Conservation (phyloP, 2,797 vertebrate genomes). For the Acanthurus tractus region DNA sequence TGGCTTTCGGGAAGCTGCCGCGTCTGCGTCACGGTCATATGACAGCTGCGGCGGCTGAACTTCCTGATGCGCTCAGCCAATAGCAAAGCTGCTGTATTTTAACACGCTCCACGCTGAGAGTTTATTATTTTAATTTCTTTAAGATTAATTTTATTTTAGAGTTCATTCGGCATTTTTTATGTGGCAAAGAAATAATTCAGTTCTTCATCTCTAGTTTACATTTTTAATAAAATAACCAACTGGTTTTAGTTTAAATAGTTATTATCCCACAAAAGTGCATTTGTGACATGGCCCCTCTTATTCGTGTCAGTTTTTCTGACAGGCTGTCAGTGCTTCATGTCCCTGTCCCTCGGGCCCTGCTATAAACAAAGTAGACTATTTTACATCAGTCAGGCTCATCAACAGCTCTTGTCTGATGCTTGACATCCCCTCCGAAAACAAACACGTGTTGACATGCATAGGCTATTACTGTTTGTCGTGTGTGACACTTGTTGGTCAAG, state of each 20-base stretch:
- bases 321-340: conserved; percentile 26
- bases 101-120: background rate
- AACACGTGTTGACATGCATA: conserved; percentile 33
- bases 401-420: conserved; percentile 40
- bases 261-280: conserved; percentile 13
- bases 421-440: conserved; percentile 13
- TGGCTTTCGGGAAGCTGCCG: conserved; percentile 44
- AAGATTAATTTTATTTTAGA: background rate
- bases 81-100: conserved; percentile 41
- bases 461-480: conserved; percentile 6
- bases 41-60: conserved; percentile 53
- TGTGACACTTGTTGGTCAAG: conserved; percentile 23
- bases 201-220: background rate
- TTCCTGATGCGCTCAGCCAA: conserved; percentile 82
- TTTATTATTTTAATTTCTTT: background rate
- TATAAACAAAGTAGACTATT: conserved; percentile 36
- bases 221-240: background rate
- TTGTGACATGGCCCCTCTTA: conserved; percentile 15
- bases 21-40: conserved; percentile 74
- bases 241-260: background rate
- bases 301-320: conserved; percentile 28
- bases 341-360: conserved; percentile 25
- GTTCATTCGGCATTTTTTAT: background rate
- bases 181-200: background rate
- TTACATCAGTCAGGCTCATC: conserved; percentile 51